Conservation (phyloP, 1,140 invertebrate species). For the Magallana angulata region DNA sequence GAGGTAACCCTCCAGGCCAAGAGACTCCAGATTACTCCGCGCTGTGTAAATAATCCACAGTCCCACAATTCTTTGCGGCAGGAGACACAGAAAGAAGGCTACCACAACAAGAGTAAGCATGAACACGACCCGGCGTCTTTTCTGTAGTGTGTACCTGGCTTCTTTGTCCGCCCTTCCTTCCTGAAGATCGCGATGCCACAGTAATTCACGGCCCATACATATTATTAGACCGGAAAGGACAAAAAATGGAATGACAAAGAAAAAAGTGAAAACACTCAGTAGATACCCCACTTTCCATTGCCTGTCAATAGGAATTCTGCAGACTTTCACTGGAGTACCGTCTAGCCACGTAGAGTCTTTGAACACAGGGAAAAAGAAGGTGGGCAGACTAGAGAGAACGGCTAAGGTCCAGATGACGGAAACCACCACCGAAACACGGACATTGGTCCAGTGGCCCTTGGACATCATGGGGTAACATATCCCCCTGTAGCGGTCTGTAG, state of each 20-base stretch:
- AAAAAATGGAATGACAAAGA: conserved; percentile 65
- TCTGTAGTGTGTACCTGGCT: conserved; percentile 18
- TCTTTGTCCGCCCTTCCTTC: conserved; percentile 28
- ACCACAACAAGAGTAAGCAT: conserved; percentile 94
- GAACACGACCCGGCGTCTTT: conserved; percentile 84
- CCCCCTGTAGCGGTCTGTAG: conserved; percentile 95
- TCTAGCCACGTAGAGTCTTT: conserved; percentile 55
- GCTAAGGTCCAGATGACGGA: conserved; percentile 33
- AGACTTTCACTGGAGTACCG: conserved; percentile 58
- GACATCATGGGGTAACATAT: conserved; percentile 91
- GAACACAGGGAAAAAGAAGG: conserved; percentile 60
- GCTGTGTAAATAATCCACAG: conserved; percentile 83
- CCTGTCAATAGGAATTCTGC: conserved; percentile 56
- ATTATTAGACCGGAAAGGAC: conserved; percentile 57
- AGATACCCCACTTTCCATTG: conserved; percentile 62
- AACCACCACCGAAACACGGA: conserved; percentile 38
- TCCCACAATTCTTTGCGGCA: conserved; percentile 92
- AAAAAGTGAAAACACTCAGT: conserved; percentile 56
- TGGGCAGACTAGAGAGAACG: conserved; percentile 42
- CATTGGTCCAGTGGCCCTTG: conserved; percentile 51
- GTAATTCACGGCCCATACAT: conserved; percentile 21
- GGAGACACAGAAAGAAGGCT: conserved; percentile 93
- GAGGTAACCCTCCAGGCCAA: conserved; percentile 90
- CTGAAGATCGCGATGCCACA: conserved; percentile 22
- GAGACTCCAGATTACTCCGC: conserved; percentile 82